Evolutionary conservation across 2,113 vertebrate species (phyloP).

Genomic region (Anarrhichthys ocellatus): DNA sequence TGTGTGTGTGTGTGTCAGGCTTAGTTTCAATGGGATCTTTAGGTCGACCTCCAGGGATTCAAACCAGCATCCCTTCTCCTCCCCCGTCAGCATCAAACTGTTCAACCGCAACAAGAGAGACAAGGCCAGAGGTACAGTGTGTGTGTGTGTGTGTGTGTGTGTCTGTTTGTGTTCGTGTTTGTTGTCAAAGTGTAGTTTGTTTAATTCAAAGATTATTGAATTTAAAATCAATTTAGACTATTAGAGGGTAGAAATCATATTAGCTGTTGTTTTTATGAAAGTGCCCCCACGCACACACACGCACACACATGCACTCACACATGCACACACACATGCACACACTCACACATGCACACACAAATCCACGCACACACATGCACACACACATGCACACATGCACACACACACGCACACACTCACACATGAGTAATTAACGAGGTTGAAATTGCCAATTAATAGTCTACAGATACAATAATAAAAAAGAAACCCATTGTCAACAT

Average conservation of each 20-base stretch:
- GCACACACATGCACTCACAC: not conserved
- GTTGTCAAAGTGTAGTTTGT: slow-evolving; percentile 1
- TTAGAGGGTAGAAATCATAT: not conserved
- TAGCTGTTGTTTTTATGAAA: slow-evolving; percentile 4
- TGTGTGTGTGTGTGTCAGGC: slow-evolving; percentile 67
- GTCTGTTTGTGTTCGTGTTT: slow-evolving; percentile 8
- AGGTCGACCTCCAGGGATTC: slow-evolving; percentile 91
- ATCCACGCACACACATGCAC: no score
- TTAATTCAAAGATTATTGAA: slow-evolving; percentile 7
- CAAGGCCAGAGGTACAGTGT: slow-evolving; percentile 77
- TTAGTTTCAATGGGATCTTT: slow-evolving; percentile 96
- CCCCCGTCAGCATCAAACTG: slow-evolving; percentile 89
- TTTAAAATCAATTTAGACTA: slow-evolving; percentile 24
- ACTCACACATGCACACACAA: no score
- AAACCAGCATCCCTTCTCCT: slow-evolving; percentile 82
- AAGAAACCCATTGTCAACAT: no score
- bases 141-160: slow-evolving; percentile 34
- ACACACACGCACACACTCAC: no score
- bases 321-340: not conserved
- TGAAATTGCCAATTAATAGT: no score
- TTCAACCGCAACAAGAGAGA: slow-evolving; percentile 93
- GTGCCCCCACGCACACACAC: not conserved
- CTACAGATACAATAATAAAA: no score
- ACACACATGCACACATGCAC: no score
- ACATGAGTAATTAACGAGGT: no score